phyloP scores from a whole-genome alignment of 2,113 vertebrate genomes.

The Chaetodon auriga region DNA sequence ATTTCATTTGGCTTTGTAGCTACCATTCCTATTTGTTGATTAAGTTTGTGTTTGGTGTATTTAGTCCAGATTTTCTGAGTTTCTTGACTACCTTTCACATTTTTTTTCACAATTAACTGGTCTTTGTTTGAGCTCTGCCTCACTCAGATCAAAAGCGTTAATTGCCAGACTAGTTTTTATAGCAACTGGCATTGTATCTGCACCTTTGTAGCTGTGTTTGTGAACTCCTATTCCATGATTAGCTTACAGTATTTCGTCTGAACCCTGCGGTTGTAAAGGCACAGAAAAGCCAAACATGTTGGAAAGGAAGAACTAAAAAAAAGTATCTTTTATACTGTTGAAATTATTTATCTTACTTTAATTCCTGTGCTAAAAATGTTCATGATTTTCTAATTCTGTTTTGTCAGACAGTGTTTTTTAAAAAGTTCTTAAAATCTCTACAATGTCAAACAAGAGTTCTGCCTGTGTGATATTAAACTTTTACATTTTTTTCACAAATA shows the following conservation, averaged over 20 bases:
- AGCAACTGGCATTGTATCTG: constrained; percentile 40
- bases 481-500: too few species aligned
- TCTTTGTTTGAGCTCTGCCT: constrained; percentile 18
- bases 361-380: too few species aligned
- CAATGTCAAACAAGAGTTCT: too few species aligned
- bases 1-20: not conserved
- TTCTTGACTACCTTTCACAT: constrained; percentile 2
- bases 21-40: not conserved
- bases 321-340: not conserved
- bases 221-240: not conserved
- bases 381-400: too few species aligned
- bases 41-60: not conserved
- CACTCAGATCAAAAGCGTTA: constrained; percentile 55
- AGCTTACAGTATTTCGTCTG: not conserved
- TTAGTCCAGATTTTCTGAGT: constrained; percentile 22
- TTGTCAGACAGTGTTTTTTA: too few species aligned
- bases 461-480: too few species aligned
- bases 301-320: not conserved
- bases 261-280: not conserved
- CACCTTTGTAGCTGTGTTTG: constrained; percentile 26
- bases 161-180: constrained; percentile 48
- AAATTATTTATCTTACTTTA: too few species aligned
- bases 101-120: not conserved
- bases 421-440: too few species aligned
- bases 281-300: constrained; percentile 9